phyloP scores from a whole-genome alignment of 2,113 vertebrate species.

The Centrocercus urophasianus region DNA sequence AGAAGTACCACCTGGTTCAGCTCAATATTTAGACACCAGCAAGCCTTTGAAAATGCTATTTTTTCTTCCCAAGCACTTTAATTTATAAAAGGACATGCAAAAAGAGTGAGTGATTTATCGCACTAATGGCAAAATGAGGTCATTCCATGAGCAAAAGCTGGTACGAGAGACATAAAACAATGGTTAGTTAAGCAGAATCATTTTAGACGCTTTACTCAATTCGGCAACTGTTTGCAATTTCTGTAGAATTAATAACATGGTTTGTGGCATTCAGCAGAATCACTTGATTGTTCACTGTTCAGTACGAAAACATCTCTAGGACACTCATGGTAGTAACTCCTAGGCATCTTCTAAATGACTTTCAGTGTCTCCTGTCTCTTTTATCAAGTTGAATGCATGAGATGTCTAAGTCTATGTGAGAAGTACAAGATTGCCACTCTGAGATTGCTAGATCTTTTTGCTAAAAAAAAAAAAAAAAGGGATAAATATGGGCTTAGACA shows the following conservation, averaged over 20 bases:
- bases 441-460: background rate
- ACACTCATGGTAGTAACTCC: background rate
- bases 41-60: background rate
- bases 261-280: background rate
- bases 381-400: background rate
- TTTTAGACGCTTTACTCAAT: background rate
- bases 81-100: background rate
- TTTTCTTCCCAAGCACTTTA: background rate
- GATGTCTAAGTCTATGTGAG: background rate
- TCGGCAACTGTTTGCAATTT: background rate
- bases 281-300: background rate
- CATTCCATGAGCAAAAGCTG: background rate
- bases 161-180: background rate
- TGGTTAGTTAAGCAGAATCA: background rate
- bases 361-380: background rate
- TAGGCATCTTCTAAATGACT: background rate
- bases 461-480: background rate
- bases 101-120: background rate
- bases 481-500: background rate
- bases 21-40: background rate
- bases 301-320: background rate
- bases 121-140: background rate
- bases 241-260: background rate
- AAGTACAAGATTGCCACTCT: background rate
- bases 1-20: background rate